phyloP scores from a whole-genome alignment of 2,113 vertebrate species.

The Empidonax alnorum region DNA sequence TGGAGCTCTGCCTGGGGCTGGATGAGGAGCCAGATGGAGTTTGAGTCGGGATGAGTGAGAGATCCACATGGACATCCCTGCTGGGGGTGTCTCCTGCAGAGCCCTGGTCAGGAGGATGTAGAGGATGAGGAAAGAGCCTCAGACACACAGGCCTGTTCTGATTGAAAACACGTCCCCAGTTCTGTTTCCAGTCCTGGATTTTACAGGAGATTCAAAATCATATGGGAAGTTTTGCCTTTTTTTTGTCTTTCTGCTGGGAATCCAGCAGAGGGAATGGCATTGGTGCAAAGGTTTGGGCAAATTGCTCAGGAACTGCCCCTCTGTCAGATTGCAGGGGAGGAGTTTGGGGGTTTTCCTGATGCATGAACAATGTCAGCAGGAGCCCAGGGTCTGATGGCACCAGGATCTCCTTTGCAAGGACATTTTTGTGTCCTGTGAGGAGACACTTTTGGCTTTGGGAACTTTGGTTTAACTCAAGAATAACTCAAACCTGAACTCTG shows the following conservation, averaged over 20 bases:
- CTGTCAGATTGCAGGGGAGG: neutral
- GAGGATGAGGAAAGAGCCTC: neutral
- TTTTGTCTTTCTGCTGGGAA: neutral
- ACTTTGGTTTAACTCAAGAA: neutral
- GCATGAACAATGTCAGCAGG: neutral
- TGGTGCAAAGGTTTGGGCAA: neutral
- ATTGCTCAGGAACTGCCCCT: neutral
- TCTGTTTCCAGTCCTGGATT: neutral
- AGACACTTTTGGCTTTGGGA: neutral
- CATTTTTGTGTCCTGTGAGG: neutral
- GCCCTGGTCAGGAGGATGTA: fast-evolving
- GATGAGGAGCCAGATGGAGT: neutral
- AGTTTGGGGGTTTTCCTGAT: neutral
- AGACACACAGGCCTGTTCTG: fast-evolving
- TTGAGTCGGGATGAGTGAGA: neutral
- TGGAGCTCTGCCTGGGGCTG: neutral
- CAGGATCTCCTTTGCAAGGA: neutral
- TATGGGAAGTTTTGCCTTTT: neutral
- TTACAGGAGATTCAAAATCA: neutral
- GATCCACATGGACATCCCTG: fast-evolving
- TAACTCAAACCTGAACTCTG: neutral
- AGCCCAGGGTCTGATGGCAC: neutral
- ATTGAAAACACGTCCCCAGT: neutral
- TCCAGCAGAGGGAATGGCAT: neutral
- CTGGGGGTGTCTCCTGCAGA: neutral